Base-by-base conservation (phyloP, 1,140 invertebrate genomes). In the Metaphire vulgaris region DNA sequence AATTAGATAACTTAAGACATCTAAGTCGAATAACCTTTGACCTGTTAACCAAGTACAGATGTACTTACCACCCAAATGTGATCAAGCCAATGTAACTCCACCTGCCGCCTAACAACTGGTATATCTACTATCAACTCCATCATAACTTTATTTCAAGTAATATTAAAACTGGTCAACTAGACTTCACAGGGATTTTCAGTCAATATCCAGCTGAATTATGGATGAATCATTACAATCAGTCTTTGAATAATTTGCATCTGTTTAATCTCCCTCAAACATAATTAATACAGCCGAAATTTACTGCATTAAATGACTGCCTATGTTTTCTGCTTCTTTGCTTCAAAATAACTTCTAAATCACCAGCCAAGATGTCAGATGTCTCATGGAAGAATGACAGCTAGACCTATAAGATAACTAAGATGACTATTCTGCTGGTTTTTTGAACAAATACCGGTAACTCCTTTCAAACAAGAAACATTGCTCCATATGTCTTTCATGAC, bases 81-180 rank as follows among this genome's bases (percentile, higher is more conserved):
- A 56, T 56, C 41, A 21, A 56, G 41, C 41, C 41, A 56, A 56
- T 56, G 41, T 56, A 56, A 56, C 41, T 56, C 41, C 41, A 56
- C 41, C 21, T 21, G 6, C 21, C 41, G 41, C 41, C 41, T 56
- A 6, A 56, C 41, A 56, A 56, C 41, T 12, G 41, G 41, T 21
- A 56, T 21, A 12, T 56, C 41, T 6, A 56, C 6, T 56, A 56
- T 56, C 41, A 56, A 56, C 41, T 56, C 41, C 41, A 56, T 56
- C 6, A 56, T 56, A 21, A 12, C 41, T 56, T 21, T 56, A 56
- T 6, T 21, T 56, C 21, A 6, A 6, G 41, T 56, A 12, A 56
- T 12, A 56, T 21, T 21, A 21, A 56, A 56, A 6, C 41, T 56
- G 6, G 6, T 12, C 41, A 6, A 56, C 41, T n/a, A 56, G 6